A percentile compares a stretch with the other conserved stretches of the same genome.
These are phyloP conservation scores for Diarsia brunnea DNA, from an alignment of 2,888 invertebrate genomes.

Conservation along the genomic window DNA sequence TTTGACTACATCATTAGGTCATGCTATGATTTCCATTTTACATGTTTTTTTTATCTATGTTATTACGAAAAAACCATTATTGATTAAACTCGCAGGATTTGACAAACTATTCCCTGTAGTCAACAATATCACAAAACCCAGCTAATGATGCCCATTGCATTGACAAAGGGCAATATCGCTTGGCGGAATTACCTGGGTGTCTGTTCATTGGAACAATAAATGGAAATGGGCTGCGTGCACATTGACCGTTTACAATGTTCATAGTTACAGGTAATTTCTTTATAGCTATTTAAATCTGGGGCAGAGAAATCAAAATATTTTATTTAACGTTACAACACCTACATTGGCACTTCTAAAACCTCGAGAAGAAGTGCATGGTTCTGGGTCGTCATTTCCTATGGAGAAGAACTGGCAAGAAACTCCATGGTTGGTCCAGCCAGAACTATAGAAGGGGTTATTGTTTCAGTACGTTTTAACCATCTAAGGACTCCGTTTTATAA, in stretches of 20 bases:
- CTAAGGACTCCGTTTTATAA: too few relatives aligned
- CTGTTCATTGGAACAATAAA: conserved; percentile 50
- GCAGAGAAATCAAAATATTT: too few relatives aligned
- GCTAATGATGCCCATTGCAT: conserved; percentile 17
- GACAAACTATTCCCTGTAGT: not conserved
- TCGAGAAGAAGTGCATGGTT: too few relatives aligned
- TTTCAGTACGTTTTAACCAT: too few relatives aligned
- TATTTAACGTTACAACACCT: too few relatives aligned
- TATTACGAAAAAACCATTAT: not conserved
- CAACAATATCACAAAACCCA: not conserved
- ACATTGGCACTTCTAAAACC: too few relatives aligned
- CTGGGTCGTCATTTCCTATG: too few relatives aligned
- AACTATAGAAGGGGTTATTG: too few relatives aligned
- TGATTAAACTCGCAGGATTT: not conserved
- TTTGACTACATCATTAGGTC: not conserved
- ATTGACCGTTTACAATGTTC: not conserved
- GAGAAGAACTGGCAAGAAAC: too few relatives aligned
- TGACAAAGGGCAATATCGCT: conserved; percentile 6
- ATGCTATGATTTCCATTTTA: not conserved
- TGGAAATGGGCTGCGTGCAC: conserved; percentile 15
- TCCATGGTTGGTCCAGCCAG: too few relatives aligned
- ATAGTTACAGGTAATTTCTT: too few relatives aligned
- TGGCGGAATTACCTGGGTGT: conserved; percentile 23
- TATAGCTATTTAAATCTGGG: too few relatives aligned
- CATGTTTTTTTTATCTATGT: not conserved